phyloP scores from a whole-genome alignment of 2,888 invertebrate species.

The Nineta flava region DNA sequence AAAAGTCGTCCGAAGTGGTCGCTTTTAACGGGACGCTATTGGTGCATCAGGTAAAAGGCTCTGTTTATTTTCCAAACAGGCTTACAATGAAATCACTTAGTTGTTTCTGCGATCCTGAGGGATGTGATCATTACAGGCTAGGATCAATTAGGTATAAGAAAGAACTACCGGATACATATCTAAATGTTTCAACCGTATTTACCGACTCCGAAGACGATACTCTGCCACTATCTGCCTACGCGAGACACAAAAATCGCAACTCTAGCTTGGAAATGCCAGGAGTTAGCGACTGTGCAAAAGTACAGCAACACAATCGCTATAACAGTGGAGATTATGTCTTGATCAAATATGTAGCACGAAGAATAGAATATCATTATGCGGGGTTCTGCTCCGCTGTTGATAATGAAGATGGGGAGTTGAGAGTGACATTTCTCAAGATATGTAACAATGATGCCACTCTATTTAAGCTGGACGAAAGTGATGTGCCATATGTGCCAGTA shows the following conservation, averaged over 20 bases:
- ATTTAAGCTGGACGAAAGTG: slow-evolving; percentile 14
- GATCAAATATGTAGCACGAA: slow-evolving; percentile 9
- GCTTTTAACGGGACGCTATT: too few relatives aligned
- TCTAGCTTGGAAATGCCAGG: too few relatives aligned
- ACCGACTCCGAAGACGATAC: too few relatives aligned
- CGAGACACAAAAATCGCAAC: too few relatives aligned
- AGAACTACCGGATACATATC: too few relatives aligned
- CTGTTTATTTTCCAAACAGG: not conserved
- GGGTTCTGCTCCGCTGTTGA: slow-evolving; percentile 11
- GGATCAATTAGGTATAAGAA: slow-evolving; percentile 7
- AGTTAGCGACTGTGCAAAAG: slow-evolving; percentile 7
- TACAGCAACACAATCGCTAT: slow-evolving; percentile 9
- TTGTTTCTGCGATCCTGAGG: slow-evolving; percentile 13
- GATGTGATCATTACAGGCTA: slow-evolving; percentile 11
- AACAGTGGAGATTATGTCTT: slow-evolving; percentile 12
- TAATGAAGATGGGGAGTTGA: slow-evolving; percentile 9
- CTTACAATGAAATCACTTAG: slow-evolving; percentile 1
- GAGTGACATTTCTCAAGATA: slow-evolving; percentile 13
- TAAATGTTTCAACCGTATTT: too few relatives aligned
- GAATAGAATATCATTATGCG: slow-evolving; percentile 13
- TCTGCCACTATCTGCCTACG: too few relatives aligned
- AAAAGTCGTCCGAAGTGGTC: not conserved
- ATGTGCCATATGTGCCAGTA: slow-evolving; percentile 13
- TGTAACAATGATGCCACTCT: slow-evolving; percentile 12
- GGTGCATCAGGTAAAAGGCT: not conserved